Base-by-base conservation (phyloP, 2,797 vertebrate genomes). In the Chelmon rostratus region DNA sequence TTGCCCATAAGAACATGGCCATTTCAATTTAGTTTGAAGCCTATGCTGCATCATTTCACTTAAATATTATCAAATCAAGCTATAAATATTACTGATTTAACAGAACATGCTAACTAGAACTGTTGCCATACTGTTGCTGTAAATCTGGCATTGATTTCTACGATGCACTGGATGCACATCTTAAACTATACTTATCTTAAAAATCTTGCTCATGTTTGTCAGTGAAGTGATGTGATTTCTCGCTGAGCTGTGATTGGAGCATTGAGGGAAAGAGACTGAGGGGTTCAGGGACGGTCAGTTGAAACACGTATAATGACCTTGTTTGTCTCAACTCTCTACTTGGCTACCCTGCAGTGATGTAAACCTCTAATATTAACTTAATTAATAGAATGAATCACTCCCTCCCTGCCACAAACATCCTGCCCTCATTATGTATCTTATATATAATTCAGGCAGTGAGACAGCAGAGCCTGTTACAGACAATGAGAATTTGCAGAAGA, bases 361-460 rank as follows among this genome's bases (percentile, higher is more conserved):
- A 62, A 73, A 76, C 53, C 68, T 37, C 19, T 8, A 56, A 56
- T 52, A 46, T 83, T 73, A 68, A 40, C 38, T 44, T 33, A 40
- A 59, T 73, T 67, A 72, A 70, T 42, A 73, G 53, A 86, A 76
- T 69, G 54, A 68, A 44, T 83, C 78, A 37, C 63, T 76, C 77
- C 23, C 21, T 31, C 59, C 74, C 54, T 19, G 35, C 74, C 57
- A 57, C 28, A 35, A 38, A 49, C 72, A 58, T 68, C 47, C 66
- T 66, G 64, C 56, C 59, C 52, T 84, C 33, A 37, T 59, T 64
- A 37, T 76, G 67, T 57, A 52, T 77, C 57, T 68, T 64, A 50
- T 91, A 52, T 74, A 87, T 90, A 88, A 94, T 92, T 91, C 76
- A 89, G 73, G 63, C 35, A 15, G 62, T 19, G 81, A 83, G 85